These are phyloP conservation scores for Alviniconcha marisindica DNA, from an alignment of 1,140 invertebrate species.

Conservation along the genomic window DNA sequence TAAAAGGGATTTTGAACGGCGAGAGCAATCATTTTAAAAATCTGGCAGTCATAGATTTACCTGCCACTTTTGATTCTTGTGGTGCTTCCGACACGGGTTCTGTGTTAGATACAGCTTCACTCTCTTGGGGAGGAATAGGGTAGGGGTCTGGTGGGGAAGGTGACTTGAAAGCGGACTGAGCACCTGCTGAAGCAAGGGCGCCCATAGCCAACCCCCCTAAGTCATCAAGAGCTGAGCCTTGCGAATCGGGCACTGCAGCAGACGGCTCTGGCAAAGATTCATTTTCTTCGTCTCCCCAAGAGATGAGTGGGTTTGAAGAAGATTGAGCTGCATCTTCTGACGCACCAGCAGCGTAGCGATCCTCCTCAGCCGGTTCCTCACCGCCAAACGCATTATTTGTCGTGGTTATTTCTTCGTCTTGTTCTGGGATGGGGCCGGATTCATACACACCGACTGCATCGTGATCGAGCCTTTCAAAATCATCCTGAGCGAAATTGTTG, in stretches of 20 bases:
- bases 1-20: too few species aligned
- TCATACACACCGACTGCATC: conserved; percentile 35
- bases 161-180: conserved; percentile 31
- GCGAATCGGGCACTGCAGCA: conserved; percentile 52
- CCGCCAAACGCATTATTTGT: conserved; percentile 53
- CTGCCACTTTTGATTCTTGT: conserved; percentile 39
- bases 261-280: conserved; percentile 41
- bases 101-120: conserved; percentile 29
- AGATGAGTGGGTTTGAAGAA: conserved; percentile 51
- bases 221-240: conserved; percentile 44
- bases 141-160: conserved; percentile 27
- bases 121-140: conserved; percentile 32
- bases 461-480: conserved; percentile 60
- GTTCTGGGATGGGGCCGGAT: conserved; percentile 40
- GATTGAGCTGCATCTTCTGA: conserved; percentile 50
- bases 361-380: conserved; percentile 60
- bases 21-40: too few species aligned
- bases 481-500: conserved; percentile 46
- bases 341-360: conserved; percentile 59
- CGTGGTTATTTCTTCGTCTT: conserved; percentile 61
- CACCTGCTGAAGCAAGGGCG: conserved; percentile 25
- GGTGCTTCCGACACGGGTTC: conserved; percentile 38
- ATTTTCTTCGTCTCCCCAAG: conserved; percentile 53
- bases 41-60: too few species aligned
- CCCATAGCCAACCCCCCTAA: conserved; percentile 38